Evolutionary conservation across 2,888 invertebrate species (phyloP).

Genomic region (Zonitis immaculata): DNA sequence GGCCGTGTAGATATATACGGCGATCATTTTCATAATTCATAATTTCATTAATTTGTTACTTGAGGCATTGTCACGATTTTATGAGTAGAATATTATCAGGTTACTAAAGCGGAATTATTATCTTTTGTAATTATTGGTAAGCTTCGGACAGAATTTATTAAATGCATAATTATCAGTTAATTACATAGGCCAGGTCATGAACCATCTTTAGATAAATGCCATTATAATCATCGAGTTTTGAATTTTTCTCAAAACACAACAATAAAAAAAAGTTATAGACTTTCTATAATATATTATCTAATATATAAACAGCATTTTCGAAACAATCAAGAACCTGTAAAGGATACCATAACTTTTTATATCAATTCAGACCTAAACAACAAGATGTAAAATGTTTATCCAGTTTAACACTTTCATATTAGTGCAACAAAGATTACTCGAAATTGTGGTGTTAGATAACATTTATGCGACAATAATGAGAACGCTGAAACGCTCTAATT

Average conservation of each 20-base stretch:
- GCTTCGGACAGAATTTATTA: constrained; percentile 46
- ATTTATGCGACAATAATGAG: too few relatives aligned
- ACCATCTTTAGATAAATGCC: not conserved
- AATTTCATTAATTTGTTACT: constrained; percentile 54
- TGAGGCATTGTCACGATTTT: constrained; percentile 52
- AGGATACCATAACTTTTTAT: too few relatives aligned
- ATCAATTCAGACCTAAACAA: too few relatives aligned
- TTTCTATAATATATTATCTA: too few relatives aligned
- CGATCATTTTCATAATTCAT: constrained; percentile 53
- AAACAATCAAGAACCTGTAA: too few relatives aligned
- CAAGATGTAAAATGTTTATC: too few relatives aligned
- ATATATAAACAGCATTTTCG: too few relatives aligned
- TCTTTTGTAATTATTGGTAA: constrained; percentile 48
- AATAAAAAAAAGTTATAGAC: not conserved
- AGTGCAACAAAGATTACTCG: too few relatives aligned
- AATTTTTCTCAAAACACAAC: not conserved
- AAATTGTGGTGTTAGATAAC: too few relatives aligned
- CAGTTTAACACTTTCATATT: too few relatives aligned
- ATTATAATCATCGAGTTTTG: not conserved
- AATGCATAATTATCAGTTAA: constrained; percentile 50
- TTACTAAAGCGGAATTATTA: constrained; percentile 47
- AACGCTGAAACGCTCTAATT: too few relatives aligned
- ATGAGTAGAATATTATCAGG: constrained; percentile 49
- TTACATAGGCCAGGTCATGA: constrained; percentile 31
- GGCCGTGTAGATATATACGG: too few relatives aligned